Conservation (phyloP, 1,140 invertebrate genomes). For the Portunus trituberculatus region DNA sequence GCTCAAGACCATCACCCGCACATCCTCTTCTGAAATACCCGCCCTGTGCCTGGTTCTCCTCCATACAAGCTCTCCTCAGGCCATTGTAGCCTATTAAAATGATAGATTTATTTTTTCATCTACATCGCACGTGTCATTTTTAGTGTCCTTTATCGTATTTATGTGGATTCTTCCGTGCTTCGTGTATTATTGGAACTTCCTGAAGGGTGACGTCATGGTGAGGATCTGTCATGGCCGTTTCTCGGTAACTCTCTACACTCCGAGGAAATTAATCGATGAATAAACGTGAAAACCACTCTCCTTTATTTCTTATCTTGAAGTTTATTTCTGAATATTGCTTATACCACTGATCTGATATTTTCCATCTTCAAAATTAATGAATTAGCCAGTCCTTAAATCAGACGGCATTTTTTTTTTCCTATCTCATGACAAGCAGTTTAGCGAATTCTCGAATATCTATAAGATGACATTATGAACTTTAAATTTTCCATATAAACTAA, state of each 20-base stretch:
- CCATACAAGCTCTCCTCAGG: background rate
- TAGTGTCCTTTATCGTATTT: background rate
- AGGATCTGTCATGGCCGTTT: slow-evolving; percentile 69
- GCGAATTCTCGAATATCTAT: too few species aligned
- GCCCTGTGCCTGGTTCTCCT: background rate
- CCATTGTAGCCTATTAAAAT: background rate
- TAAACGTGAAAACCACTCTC: slow-evolving; percentile 7
- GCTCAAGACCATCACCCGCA: background rate
- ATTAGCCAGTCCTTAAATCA: too few species aligned
- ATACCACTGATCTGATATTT: too few species aligned
- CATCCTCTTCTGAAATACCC: slow-evolving; percentile 47
- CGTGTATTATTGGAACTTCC: slow-evolving; percentile 65
- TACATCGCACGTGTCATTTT: background rate
- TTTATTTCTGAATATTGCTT: too few species aligned
- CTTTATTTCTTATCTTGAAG: background rate
- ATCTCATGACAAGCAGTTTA: too few species aligned
- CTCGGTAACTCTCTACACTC: slow-evolving; percentile 43
- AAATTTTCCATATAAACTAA: too few species aligned
- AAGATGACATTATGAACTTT: too few species aligned
- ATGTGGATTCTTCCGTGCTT: background rate
- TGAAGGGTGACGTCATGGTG: slow-evolving; percentile 62
- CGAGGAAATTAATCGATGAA: slow-evolving; percentile 71
- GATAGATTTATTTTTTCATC: background rate
- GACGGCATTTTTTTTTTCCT: too few species aligned
- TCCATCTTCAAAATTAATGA: too few species aligned